Base-by-base conservation (phyloP, 2,797 vertebrate species). In the Gephyroberyx darwinii region DNA sequence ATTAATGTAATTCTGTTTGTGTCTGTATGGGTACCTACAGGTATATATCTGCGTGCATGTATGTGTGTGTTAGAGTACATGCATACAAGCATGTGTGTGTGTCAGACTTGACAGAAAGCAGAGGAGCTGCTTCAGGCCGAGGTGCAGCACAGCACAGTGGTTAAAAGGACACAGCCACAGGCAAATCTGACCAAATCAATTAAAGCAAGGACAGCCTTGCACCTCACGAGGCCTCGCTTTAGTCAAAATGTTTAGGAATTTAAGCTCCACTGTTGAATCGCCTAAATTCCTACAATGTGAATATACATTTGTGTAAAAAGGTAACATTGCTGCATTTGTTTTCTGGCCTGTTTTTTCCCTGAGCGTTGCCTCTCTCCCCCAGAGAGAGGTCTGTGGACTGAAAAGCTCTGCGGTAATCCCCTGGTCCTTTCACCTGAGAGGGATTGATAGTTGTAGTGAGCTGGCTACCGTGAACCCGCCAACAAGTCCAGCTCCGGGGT, bases 371-470 rank as follows among this genome's bases (percentile, higher is more conserved):
- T 47, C 1, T 3, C 22, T 59, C 22, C 51, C 19, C 62, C 22
- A 54, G 47, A 31, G 19, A 69, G 45, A 31, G 52, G 66, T 64
- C 65, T 64, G 63, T 48, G 82, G 62, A 71, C 50, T 20, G 56
- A 70, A 59, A 35, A 33, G 80, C 80, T 78, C 67, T 63, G 63
- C 82, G 13, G 75, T 75, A 84, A 89, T 84, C 84, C 82, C 74
- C 64, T 8, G 68, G 35, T 84, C 80, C 39, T 80, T 69, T 83
- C 86, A 86, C 84, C 83, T 86, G 67, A 82, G 82, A 84, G 77
- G 63, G 65, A 83, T 70, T 82, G 84, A 82, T 73, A 71, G 84
- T 76, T 71, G 71, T 30, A 78, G 73, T 56, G 84, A 83, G 78
- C 69, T 12, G 76, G 76, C 77, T 71, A 37, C 69, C 65, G 71